phyloP scores from a whole-genome alignment of 2,113 vertebrate species.

The Menidia beryllina region DNA sequence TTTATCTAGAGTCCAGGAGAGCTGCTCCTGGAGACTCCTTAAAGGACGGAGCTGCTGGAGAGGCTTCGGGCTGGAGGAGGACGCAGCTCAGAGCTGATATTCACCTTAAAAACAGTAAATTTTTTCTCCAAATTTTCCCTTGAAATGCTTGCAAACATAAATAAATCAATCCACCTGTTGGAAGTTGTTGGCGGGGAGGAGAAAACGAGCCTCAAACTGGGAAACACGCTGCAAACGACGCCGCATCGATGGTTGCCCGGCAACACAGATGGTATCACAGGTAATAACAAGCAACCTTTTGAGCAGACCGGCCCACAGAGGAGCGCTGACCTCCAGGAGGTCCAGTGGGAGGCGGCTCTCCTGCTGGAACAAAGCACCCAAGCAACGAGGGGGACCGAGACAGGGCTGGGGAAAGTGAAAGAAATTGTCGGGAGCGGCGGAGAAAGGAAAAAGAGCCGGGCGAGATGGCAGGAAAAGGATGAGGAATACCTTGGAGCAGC shows the following conservation, averaged over 20 bases:
- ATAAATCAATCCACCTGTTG: too few species aligned
- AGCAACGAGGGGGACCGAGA: not conserved
- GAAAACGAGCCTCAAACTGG: constrained; percentile 21
- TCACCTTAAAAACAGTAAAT: too few species aligned
- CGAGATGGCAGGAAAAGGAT: constrained; percentile 45
- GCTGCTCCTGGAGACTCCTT: too few species aligned
- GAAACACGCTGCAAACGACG: constrained; percentile 15
- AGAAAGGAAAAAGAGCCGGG: constrained; percentile 19
- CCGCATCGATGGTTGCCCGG: constrained; percentile 42
- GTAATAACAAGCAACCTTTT: constrained; percentile 39
- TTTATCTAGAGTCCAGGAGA: too few species aligned
- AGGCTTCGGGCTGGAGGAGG: too few species aligned
- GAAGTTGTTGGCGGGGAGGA: not conserved
- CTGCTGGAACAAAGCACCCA: not conserved
- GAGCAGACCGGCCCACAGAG: not conserved
- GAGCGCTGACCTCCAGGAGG: not conserved
- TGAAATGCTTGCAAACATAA: too few species aligned
- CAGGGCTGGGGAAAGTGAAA: constrained; percentile 33
- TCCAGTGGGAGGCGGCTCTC: too few species aligned
- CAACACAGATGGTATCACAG: constrained; percentile 33
- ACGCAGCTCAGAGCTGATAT: too few species aligned
- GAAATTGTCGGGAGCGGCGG: constrained; percentile 18
- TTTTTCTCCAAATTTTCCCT: too few species aligned
- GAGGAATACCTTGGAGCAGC: constrained; percentile 69
- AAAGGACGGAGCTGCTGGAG: too few species aligned